Base-by-base conservation (phyloP, 2,888 invertebrate genomes). In the Actias luna region DNA sequence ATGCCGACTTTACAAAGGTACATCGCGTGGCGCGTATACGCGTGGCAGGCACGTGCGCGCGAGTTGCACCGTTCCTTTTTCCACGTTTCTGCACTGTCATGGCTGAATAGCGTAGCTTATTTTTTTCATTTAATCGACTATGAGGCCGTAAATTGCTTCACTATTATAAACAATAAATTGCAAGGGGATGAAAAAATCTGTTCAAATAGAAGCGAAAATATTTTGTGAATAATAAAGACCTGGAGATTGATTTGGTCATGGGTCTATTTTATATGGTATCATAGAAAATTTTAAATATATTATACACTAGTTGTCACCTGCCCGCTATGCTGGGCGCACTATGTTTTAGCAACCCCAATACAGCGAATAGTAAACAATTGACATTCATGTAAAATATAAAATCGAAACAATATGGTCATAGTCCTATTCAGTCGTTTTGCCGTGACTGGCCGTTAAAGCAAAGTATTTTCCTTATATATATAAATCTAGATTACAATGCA, bases 1-100 rank as follows among this genome's bases (percentile, higher is more conserved):
- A 65, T 89, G 84, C 79, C 27, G 73, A 78, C 88, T 58, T 70
- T 90, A 81, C 77, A 81, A 89, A 91, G 91, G 91, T 90, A 88
- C 85, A 80, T 74, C 72, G 62, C 74, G 62, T 67, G 68, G 70
- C 71, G 70, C 71, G 75, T 75, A 67, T 75, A 79, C 86, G 81
- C 87, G 80, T 83, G 85, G 64, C 80, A 10, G 79, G 63, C 84
- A 77, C 83, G 86, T 87, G 89, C 85, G 83, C 84, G 74, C 78
- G 55, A 27, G 78, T 80, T 68, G 74, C 74, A 69, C 71, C 67
- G 69, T 65, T 65, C 67, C 64, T 68, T 64, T 69, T 71, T 73
- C 73, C 75, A 76, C 80, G 82, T 77, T 82, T 76, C 80, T 85
- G 87, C 84, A 73, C 85, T 88, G 89, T 91, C 90, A 90, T 84